Evolutionary conservation across 1,140 invertebrate species (phyloP), one percentile per base, ranked within the genome.

Genomic region (Lasaia peninsularis): DNA sequence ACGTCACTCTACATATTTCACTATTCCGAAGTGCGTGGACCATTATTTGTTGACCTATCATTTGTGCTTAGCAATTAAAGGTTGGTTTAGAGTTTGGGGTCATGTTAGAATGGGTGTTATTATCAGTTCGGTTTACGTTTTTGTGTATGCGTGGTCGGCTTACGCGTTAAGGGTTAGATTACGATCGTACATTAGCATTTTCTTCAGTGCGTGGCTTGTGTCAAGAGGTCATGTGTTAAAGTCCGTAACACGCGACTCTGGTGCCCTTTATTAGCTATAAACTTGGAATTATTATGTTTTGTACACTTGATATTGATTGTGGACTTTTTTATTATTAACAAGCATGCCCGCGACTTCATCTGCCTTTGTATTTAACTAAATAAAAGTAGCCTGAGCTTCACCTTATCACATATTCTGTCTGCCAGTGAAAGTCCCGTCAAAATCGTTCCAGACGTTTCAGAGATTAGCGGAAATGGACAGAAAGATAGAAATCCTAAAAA

Each of bases 1-100:
- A 85, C 85, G 85, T 88, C 85, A 85, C 74, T 76, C 64, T 79
- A 86, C 85, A 88, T 86, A 86, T 85, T 86, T 88, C 77, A 80
- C 71, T 60, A 72, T 72, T 62, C 83, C 76, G 82, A 82, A 80
- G 70, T 68, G 16, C 21, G 32, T 28, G 44, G 51, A 24, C 81
- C 71, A 74, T 21, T 57, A 24, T 63, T 66, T 40, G 2, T n/a
- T 32, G 73, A 75, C 28, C 74, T 54, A 4, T 21, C 32, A 20
- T 9, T 34, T 20, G 16, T 20, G 18, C 34, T 2, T 35, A 7
- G 20, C 7, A 21, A 11, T 34, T 16, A 12, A 24, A 21, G 20
- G 31, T 32, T 16, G 2, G 28, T 10, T 51, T 5, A n/a, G 35
- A 33, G 32, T 52, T 52, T 56, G 2, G 54, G 77, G 21, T 67